A percentile compares a stretch with the other conserved stretches of the same genome.
phyloP scores from a whole-genome alignment of 1,140 invertebrate genomes.

The Drosophila lacteicornis region DNA sequence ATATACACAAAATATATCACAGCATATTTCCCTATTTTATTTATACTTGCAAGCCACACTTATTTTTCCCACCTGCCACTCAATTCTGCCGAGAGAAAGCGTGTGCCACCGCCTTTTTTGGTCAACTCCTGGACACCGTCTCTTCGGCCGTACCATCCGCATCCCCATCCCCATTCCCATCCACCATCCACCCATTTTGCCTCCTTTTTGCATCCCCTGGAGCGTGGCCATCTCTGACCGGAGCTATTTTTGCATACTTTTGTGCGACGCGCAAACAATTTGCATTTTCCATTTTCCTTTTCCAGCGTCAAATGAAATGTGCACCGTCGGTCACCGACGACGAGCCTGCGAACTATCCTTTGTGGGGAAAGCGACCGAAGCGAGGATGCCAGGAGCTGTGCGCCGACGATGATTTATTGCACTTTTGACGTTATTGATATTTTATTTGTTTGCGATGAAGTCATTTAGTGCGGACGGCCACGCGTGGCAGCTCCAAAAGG shows the following conservation, averaged over 20 bases:
- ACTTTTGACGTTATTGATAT: conserved; percentile 75
- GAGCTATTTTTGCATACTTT: conserved; percentile 73
- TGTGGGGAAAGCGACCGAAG: background rate
- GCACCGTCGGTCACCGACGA: background rate
- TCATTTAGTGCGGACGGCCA: conserved; percentile 56
- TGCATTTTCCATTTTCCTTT: conserved; percentile 79
- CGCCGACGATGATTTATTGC: conserved; percentile 69
- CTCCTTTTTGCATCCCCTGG: conserved; percentile 7
- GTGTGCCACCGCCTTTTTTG: background rate
- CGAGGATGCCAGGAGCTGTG: conserved; percentile 19
- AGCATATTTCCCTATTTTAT: background rate
- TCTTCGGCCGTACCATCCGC: background rate
- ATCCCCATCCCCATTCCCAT: too few species aligned
- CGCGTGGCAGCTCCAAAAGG: background rate
- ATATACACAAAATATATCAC: background rate
- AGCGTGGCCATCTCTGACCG: conserved; percentile 18
- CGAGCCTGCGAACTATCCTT: background rate
- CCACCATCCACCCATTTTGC: too few species aligned
- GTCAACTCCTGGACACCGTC: conserved; percentile 1
- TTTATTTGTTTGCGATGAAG: conserved; percentile 76
- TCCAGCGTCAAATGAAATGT: conserved; percentile 67
- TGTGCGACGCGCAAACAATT: conserved; percentile 66
- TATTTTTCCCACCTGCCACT: background rate
- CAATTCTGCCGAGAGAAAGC: background rate
- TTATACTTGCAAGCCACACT: too few species aligned